A percentile compares a stretch with the other conserved stretches of the same genome.
phyloP scores from a whole-genome alignment of 2,113 vertebrate species.

The Rhegmatorhina hoffmannsi region DNA sequence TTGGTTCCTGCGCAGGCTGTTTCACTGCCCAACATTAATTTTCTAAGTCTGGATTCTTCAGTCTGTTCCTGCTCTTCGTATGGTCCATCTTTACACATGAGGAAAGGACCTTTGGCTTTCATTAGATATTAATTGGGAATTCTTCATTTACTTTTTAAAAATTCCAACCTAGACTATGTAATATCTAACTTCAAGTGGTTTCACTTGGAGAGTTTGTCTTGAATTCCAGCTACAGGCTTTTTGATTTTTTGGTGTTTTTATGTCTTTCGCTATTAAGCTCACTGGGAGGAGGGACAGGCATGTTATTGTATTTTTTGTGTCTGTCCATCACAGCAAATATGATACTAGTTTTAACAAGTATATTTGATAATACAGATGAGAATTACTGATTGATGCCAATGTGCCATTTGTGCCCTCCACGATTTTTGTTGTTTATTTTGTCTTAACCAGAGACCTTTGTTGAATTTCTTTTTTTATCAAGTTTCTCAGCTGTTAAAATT shows the following conservation, averaged over 20 bases:
- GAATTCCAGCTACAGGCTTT: not conserved
- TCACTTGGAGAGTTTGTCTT: not conserved
- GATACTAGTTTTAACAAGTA: not conserved
- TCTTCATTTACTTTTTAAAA: not conserved
- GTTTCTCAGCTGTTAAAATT: not conserved
- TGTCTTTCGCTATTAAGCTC: not conserved
- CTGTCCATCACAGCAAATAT: not conserved
- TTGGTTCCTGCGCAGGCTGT: not conserved
- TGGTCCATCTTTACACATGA: not conserved
- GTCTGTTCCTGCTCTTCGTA: not conserved
- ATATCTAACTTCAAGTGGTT: not conserved
- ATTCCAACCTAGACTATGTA: rapidly evolving
- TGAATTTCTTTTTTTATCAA: not conserved
- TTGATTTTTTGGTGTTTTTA: not conserved
- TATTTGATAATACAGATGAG: not conserved
- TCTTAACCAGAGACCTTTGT: not conserved
- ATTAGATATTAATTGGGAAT: not conserved
- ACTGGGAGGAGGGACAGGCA: not conserved
- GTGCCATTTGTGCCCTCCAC: not conserved
- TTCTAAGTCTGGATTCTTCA: not conserved
- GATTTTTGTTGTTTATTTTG: not conserved
- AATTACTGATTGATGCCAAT: not conserved
- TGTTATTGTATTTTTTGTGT: not conserved
- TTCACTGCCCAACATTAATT: not conserved
- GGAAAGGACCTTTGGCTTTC: not conserved